Conservation (phyloP, 2,888 invertebrate genomes). For the Chloromyia formosa region DNA sequence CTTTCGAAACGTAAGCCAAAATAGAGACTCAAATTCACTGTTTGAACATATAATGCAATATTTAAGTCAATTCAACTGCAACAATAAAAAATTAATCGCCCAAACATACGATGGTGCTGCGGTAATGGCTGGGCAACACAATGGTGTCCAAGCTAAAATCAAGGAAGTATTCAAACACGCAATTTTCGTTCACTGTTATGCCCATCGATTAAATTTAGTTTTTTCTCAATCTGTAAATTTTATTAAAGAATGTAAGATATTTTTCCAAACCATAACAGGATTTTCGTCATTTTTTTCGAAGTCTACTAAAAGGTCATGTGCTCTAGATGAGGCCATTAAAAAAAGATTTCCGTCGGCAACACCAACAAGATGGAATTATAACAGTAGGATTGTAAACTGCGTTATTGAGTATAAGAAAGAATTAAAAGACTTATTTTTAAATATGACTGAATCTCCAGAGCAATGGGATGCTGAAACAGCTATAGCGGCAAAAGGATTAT, state of each 20-base stretch:
- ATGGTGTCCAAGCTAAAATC: constrained; percentile 55
- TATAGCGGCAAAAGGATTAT: background rate
- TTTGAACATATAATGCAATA: background rate
- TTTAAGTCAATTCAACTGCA: constrained; percentile 41
- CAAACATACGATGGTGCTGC: constrained; percentile 57
- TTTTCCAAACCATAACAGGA: constrained; percentile 53
- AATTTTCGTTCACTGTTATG: constrained; percentile 52
- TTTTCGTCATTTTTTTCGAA: constrained; percentile 11
- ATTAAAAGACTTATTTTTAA: background rate
- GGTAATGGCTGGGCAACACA: constrained; percentile 53
- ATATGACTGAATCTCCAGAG: constrained; percentile 24
- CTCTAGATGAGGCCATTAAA: background rate
- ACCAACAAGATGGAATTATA: constrained; percentile 12
- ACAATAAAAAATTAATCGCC: constrained; percentile 53
- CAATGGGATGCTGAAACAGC: constrained; percentile 44
- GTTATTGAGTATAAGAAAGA: constrained; percentile 43
- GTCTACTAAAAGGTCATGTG: background rate
- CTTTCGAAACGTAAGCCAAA: background rate
- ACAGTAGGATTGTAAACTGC: constrained; percentile 39
- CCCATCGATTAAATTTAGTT: constrained; percentile 52
- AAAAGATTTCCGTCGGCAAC: background rate
- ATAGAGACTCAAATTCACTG: background rate
- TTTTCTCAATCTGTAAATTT: constrained; percentile 52
- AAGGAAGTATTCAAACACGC: constrained; percentile 52
- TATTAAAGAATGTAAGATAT: constrained; percentile 53